Evolutionary conservation across 2,113 vertebrate genomes (phyloP), one percentile per base, ranked within the genome.

Genomic region (Psittacula cyanocephala): DNA sequence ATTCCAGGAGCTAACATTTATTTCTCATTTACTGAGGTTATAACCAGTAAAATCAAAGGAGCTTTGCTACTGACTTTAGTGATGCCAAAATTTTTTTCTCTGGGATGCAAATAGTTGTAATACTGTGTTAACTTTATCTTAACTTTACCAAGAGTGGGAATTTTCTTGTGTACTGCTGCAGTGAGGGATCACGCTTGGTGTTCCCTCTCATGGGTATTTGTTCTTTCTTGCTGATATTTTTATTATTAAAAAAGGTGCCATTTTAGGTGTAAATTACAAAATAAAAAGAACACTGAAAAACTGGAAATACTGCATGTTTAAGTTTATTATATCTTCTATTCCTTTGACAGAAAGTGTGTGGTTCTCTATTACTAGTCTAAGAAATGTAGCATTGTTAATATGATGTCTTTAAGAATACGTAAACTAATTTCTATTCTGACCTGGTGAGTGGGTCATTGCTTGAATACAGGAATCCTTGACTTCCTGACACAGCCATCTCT

Each of bases 401-500:
- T 63, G 46, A 55, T 50, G 13, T 67, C 33, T 75, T 92, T 41
- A 74, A 86, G 44, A 92, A 86, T 13, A 90, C 4, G 37, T 9
- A 68, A 67, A 59, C 52, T 0, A 29, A 37, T 84, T 46, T 69
- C 1, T 69, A 76, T 93, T 89, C 43, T 65, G 22, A 37, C 5
- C 67, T 80, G 11, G 23, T 78, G 37, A 72, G 52, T 79, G 76
- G 4, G 8, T 88, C 71, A 74, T 77, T 29, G 4, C 81, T 96
- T 95, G 88, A 97, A 53, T 44, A 86, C 37, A 71, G 24, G 59
- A 95, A 89, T 87, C 6, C 29, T 97, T 93, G 52, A 72, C 87
- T 91, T 97, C n/a, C 35, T 92, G 81, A 59, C 83, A 86, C 59
- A 96, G 92, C 29, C 83, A 96, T 52, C n/a, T 96, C 95, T 97